Evolutionary conservation across 2,888 invertebrate species (phyloP).

Genomic region (Vannuccia rotundouncinata): DNA sequence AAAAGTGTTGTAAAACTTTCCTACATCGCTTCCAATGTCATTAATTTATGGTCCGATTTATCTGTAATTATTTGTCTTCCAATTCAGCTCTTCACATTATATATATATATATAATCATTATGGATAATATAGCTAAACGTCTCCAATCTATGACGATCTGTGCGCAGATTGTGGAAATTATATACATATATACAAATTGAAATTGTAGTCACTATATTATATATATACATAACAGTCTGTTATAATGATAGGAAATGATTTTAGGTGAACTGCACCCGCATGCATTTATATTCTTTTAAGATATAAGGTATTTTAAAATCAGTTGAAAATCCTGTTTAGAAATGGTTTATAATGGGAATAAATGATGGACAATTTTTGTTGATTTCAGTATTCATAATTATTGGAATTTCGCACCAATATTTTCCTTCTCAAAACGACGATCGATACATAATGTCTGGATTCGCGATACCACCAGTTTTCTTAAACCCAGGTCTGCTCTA

Average conservation of each 20-base stretch:
- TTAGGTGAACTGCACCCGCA: too few species aligned
- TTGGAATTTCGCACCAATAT: too few species aligned
- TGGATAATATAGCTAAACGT: neutral
- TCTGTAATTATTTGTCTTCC: neutral
- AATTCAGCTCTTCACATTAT: neutral
- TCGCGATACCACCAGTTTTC: neutral
- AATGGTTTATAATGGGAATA: too few species aligned
- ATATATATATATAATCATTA: neutral
- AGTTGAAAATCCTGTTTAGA: too few species aligned
- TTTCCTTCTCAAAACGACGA: too few species aligned
- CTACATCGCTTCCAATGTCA: neutral
- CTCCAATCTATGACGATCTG: neutral
- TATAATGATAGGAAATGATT: too few species aligned
- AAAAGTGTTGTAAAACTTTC: neutral
- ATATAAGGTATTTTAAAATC: too few species aligned
- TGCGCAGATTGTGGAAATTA: neutral
- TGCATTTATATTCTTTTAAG: too few species aligned
- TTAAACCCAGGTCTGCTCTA: neutral
- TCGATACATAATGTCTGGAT: neutral
- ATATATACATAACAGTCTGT: neutral
- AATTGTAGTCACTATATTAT: neutral
- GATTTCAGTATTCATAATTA: too few species aligned
- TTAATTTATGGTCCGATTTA: neutral
- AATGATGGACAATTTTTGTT: too few species aligned
- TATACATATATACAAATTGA: neutral